Evolutionary conservation across 2,888 invertebrate species (phyloP), one percentile per base, ranked within the genome.

Genomic region (Noctua pronuba): DNA sequence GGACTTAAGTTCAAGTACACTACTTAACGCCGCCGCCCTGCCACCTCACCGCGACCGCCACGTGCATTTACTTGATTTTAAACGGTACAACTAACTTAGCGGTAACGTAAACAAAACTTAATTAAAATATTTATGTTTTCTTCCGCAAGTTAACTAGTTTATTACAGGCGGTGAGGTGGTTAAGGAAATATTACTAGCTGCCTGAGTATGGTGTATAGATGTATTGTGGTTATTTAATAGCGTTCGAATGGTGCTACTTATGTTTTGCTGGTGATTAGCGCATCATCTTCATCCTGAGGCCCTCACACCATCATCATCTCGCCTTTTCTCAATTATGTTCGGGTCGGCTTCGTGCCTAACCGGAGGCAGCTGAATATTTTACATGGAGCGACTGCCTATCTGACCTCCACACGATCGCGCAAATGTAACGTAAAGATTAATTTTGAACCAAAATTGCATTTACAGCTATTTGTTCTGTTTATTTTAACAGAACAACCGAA

Each of bases 51-150:
- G 82, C 86, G 68, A 62, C 83, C 79, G 80, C 88, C 87, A 84
- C 86, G 81, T 84, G 83, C 84, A 67, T 85, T 78, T 82, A 90
- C 88, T 90, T 88, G 87, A 90, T 89, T 91, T 91, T 92, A 92
- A 91, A 90, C 90, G 89, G 82, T 85, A 89, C 75, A 91, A 90
- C 88, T 89, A 88, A 89, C 90, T 88, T 79, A 84, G 79, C 79
- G 80, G 77, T 82, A 82, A 86, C 71, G 83, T 88, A 88, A 91
- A 89, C 89, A 88, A 88, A 86, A 83, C 82, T 82, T 79, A 84
- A 88, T 87, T 75, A 86, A 86, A 87, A 84, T 82, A 85, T 85
- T 87, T 66, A 75, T 66, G 41, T 62, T 79, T 76, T 46, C 52
- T 76, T 46, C 18, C 10, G 38, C 60, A n/a, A 73, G 38, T 77